These are phyloP conservation scores for Bucorvus abyssinicus DNA, from an alignment of 2,797 vertebrate genomes.

Conservation along the genomic window DNA sequence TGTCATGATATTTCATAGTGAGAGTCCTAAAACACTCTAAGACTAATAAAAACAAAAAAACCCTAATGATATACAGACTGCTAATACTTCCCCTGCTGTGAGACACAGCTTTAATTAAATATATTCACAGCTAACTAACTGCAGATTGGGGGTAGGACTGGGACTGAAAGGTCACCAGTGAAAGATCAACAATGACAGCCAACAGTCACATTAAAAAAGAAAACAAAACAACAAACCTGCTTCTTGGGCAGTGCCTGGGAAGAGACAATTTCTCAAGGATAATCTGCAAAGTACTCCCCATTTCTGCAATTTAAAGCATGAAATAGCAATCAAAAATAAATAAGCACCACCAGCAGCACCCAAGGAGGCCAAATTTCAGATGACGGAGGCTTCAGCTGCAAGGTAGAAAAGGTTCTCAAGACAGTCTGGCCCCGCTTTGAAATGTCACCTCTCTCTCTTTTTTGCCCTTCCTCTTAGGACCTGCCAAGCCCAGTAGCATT, in stretches of 20 bases:
- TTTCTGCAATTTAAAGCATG: background rate
- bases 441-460: slow-evolving; percentile 12
- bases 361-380: background rate
- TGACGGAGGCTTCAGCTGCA: background rate
- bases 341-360: background rate
- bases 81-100: slow-evolving; percentile 11
- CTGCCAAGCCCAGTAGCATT: slow-evolving; percentile 11
- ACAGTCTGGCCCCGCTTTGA: background rate
- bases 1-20: slow-evolving; percentile 11
- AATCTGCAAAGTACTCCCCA: background rate
- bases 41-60: background rate
- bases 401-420: background rate
- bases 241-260: background rate
- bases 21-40: slow-evolving; percentile 17
- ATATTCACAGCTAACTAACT: slow-evolving; percentile 17
- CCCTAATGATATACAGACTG: background rate
- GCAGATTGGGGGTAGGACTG: background rate
- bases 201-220: background rate
- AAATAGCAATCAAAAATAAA: background rate
- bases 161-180: background rate
- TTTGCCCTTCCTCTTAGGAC: slow-evolving; percentile 10
- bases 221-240: background rate
- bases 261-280: background rate
- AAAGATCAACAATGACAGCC: background rate
- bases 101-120: slow-evolving; percentile 48